These are phyloP conservation scores for Acanthopleura granulata DNA, from an alignment of 2,888 invertebrate genomes.

Conservation along the genomic window DNA sequence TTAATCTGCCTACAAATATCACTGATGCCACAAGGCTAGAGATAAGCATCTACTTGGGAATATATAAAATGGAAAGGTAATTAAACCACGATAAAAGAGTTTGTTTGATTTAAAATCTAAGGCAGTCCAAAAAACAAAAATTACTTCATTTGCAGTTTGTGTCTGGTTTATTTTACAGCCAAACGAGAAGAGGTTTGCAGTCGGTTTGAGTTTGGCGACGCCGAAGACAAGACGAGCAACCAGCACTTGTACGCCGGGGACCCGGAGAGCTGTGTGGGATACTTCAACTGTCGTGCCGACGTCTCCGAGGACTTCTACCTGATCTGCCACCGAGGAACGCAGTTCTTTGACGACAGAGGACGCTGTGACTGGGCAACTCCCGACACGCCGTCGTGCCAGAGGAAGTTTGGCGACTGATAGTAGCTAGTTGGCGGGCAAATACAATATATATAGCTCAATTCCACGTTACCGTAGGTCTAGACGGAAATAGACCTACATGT, in stretches of 20 bases:
- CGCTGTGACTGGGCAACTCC: neutral
- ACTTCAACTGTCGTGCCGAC: conserved; percentile 9
- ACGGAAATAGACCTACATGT: no score
- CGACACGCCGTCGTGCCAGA: neutral
- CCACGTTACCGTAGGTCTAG: no score
- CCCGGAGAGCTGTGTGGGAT: conserved; percentile 13
- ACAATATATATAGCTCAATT: no score
- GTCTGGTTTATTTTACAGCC: neutral
- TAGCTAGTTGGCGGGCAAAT: no score
- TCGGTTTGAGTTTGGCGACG: conserved; percentile 7
- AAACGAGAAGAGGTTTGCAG: conserved; percentile 18
- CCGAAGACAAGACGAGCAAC: neutral
- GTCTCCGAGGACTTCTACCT: conserved; percentile 6
- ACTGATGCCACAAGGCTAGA: no score
- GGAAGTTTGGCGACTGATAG: neutral
- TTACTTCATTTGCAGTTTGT: no score
- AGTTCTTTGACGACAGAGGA: conserved; percentile 11
- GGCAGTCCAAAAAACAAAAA: no score
- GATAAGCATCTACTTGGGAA: no score
- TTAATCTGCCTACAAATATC: no score
- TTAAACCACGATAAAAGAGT: no score
- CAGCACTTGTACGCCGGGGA: neutral
- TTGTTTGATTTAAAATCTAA: no score
- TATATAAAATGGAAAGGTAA: no score
- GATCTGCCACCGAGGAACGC: conserved; percentile 6